Base-by-base conservation (phyloP, 2,888 invertebrate genomes). In the Thymelicus lineola region DNA sequence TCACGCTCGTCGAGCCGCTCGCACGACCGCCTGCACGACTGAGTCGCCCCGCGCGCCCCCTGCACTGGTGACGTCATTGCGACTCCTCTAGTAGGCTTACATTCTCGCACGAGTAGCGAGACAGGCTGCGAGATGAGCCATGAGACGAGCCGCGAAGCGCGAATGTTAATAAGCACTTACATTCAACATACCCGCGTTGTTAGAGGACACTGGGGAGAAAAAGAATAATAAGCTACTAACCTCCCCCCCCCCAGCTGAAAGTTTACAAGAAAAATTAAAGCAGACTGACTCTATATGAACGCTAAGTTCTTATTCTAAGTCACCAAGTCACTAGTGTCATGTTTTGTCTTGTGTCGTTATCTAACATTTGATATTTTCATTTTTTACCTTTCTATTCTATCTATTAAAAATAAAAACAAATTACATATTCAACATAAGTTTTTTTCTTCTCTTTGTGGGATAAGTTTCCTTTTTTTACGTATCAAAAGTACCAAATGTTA, bases 1-100 rank as follows among this genome's bases (percentile, higher is more conserved):
- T 96, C 97, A 77, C 95, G 96, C 83, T 96, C 96, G 79, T 96
- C 96, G 80, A 95, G 95, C 86, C 94, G 95, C 82, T 95, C 95
- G 77, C 95, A 95, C 86, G 95, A 95, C 83, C 93, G 94, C 75
- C 85, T 95, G 74, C 91, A 90, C 83, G 92, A 93, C 83, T 92
- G 88, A 87, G 74, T 81, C 38, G 42, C 61, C 61, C 14, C 61
- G 10, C 36, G 6, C 36, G 38, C 57, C 57, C 42, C 65, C 42
- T 42, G 12, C 9, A 9, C 20, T 20, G 4, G 53, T 53, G 17
- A 53, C 20, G 20, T 53, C 53, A 53, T 12, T n/a, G 42, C 28
- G 20, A 20, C 20, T 20, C 20, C 4, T 28, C 3, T 2, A 28
- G 28, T 28, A 28, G 28, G 28, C 5, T 28, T 28, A 28, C 28